Percentiles rank a stretch among this genome's conserved stretches.
Evolutionary conservation across 2,888 invertebrate species (phyloP).

Genomic region (Ophion ellenae): DNA sequence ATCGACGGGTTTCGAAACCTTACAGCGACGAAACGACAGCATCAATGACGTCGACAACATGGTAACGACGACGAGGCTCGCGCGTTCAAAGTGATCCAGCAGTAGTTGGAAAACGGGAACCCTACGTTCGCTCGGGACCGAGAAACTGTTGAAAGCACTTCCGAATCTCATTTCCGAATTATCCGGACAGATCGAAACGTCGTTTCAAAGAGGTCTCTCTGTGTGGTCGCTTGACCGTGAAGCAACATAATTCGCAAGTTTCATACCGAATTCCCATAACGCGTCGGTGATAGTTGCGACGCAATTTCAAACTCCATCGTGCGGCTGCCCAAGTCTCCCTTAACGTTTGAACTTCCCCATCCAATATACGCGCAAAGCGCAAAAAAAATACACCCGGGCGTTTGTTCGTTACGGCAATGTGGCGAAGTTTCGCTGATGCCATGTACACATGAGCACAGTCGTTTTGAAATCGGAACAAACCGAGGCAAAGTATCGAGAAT

Average conservation of each 20-base stretch:
- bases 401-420: neutral
- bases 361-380: neutral
- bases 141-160: conserved; percentile 44
- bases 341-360: conserved; percentile 38
- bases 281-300: conserved; percentile 17
- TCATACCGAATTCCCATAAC: conserved; percentile 24
- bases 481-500: neutral
- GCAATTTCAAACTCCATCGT: conserved; percentile 22
- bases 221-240: neutral
- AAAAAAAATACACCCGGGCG: neutral
- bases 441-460: neutral
- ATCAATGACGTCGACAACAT: neutral
- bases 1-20: conserved; percentile 36
- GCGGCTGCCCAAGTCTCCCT: neutral
- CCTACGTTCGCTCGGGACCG: neutral
- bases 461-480: neutral
- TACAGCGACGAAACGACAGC: neutral
- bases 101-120: conserved; percentile 55
- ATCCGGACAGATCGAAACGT: conserved; percentile 43
- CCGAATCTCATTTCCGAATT: conserved; percentile 59
- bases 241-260: neutral
- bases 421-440: neutral
- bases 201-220: neutral
- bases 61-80: conserved; percentile 1
- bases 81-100: neutral